These are phyloP conservation scores for Dryobota labecula DNA, from an alignment of 2,888 invertebrate species.

Conservation along the genomic window DNA sequence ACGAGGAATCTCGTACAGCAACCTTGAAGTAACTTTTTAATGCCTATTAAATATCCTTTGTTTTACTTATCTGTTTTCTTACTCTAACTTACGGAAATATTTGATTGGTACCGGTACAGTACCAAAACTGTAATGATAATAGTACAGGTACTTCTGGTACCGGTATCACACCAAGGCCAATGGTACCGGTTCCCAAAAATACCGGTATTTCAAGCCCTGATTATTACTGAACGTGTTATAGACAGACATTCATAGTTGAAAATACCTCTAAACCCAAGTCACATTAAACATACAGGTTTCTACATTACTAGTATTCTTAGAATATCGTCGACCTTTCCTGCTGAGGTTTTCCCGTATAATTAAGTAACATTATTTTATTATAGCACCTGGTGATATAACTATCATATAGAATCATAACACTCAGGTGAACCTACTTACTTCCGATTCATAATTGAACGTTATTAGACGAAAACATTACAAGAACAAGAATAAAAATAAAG, in stretches of 20 bases:
- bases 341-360: constrained; percentile 50
- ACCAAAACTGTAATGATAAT: too few species aligned
- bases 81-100: too few species aligned
- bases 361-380: constrained; percentile 26
- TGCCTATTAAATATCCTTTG: too few species aligned
- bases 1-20: too few species aligned
- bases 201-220: too few species aligned
- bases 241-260: constrained; percentile 25
- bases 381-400: constrained; percentile 26
- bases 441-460: constrained; percentile 33
- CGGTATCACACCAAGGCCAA: too few species aligned
- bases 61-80: too few species aligned
- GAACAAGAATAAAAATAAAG: constrained; percentile 32
- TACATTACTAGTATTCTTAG: constrained; percentile 28
- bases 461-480: constrained; percentile 39
- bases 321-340: constrained; percentile 30
- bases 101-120: too few species aligned
- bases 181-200: too few species aligned
- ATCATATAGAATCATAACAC: constrained; percentile 10
- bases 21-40: too few species aligned
- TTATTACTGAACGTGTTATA: constrained; percentile 28
- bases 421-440: constrained; percentile 20
- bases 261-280: constrained; percentile 21
- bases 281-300: constrained; percentile 10
- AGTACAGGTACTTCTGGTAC: too few species aligned